A percentile compares a stretch with the other conserved stretches of the same genome.
Conservation (phyloP, 2,113 vertebrate species). For the Eptesicus fuscus region DNA sequence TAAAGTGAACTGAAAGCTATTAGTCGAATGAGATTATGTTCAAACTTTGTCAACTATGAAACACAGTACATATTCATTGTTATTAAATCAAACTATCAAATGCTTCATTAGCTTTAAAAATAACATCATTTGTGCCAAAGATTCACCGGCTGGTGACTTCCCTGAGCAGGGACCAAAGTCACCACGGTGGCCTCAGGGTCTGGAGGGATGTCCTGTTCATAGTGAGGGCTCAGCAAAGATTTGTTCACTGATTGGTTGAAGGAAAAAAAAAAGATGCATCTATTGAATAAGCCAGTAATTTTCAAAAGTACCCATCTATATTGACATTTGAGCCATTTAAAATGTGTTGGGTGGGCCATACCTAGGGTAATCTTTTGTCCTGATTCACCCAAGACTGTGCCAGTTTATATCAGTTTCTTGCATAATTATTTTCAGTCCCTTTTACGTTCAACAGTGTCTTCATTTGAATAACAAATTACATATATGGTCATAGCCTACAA, state of each 20-base stretch:
- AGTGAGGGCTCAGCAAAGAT: not conserved
- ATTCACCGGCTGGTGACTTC: not conserved
- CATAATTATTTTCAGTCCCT: not conserved
- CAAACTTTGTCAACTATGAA: not conserved
- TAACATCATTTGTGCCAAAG: not conserved
- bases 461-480: not conserved
- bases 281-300: not conserved
- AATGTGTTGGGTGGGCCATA: not conserved
- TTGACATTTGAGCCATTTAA: not conserved
- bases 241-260: not conserved
- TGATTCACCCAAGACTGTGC: not conserved
- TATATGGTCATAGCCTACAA: not conserved
- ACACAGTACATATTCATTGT: not conserved
- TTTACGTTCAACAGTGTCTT: not conserved
- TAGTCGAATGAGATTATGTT: not conserved
- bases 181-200: not conserved
- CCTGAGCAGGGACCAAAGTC: not conserved
- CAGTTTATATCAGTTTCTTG: not conserved
- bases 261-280: not conserved
- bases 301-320: not conserved
- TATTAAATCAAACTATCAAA: constrained; percentile 38
- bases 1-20: not conserved
- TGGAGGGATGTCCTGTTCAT: not conserved
- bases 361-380: not conserved
- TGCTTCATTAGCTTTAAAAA: constrained; percentile 1